Conservation (phyloP, 2,797 vertebrate genomes). For the Molossus molossus region DNA sequence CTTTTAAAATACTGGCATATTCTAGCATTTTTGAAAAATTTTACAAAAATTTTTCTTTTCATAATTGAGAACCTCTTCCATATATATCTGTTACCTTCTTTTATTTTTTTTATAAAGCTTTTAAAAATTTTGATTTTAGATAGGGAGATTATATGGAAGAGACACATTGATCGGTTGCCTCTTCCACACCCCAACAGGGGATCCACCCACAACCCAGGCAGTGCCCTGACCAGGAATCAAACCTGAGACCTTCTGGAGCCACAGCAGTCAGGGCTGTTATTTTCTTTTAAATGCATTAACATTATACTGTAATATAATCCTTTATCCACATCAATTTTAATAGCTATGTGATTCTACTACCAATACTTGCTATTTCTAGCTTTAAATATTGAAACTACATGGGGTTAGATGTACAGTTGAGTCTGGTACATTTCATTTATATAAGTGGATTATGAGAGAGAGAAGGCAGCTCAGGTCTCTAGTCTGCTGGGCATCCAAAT, state of each 20-base stretch:
- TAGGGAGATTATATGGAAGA: too few species aligned
- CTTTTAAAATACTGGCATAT: background rate
- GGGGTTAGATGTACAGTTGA: background rate
- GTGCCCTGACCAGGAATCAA: too few species aligned
- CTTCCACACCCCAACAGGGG: too few species aligned
- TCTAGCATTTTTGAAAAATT: background rate
- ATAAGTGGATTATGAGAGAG: background rate
- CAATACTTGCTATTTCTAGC: background rate
- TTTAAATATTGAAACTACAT: slow-evolving; percentile 11
- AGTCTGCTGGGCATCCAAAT: background rate
- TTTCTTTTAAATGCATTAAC: background rate
- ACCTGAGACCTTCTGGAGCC: too few species aligned
- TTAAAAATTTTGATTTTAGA: background rate
- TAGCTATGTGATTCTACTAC: background rate
- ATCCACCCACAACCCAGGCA: too few species aligned
- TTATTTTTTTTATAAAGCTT: too few species aligned
- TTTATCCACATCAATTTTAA: background rate
- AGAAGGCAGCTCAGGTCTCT: background rate
- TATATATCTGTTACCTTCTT: background rate
- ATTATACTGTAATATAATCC: background rate
- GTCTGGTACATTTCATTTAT: background rate
- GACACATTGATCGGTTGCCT: too few species aligned
- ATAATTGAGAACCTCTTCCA: background rate
- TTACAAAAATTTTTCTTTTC: background rate
- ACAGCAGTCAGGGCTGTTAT: background rate